Evolutionary conservation across 2,888 invertebrate species (phyloP).

Genomic region (Cheilosia vulpina): DNA sequence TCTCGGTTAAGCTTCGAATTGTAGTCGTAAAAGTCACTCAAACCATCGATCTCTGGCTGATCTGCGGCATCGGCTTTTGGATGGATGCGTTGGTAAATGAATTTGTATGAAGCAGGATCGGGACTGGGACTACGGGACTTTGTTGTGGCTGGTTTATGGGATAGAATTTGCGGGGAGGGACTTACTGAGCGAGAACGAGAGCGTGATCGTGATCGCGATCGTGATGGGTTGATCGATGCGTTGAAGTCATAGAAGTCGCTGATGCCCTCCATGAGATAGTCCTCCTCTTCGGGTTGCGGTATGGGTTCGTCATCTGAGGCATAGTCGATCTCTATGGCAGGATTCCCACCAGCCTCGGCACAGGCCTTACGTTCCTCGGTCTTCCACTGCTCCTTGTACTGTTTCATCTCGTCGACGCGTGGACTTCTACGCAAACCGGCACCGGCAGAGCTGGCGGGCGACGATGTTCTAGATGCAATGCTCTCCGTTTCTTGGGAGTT

Average conservation of each 20-base stretch:
- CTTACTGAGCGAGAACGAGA: slow-evolving; percentile 77
- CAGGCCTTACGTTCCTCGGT: slow-evolving; percentile 24
- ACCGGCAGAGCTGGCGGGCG: slow-evolving; percentile 74
- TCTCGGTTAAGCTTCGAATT: slow-evolving; percentile 79
- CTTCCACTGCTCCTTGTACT: slow-evolving; percentile 80
- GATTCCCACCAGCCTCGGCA: slow-evolving; percentile 55
- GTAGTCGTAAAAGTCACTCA: slow-evolving; percentile 77
- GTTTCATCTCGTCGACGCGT: slow-evolving; percentile 80
- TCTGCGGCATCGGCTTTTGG: slow-evolving; percentile 50
- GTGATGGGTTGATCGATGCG: slow-evolving; percentile 80
- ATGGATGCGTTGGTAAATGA: slow-evolving; percentile 66
- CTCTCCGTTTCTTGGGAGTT: slow-evolving; percentile 78
- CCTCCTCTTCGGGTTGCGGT: slow-evolving; percentile 78
- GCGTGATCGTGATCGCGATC: slow-evolving; percentile 78
- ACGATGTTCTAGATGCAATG: slow-evolving; percentile 57
- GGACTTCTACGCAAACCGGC: slow-evolving; percentile 81
- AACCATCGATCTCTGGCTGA: slow-evolving; percentile 40
- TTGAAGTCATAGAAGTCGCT: slow-evolving; percentile 83
- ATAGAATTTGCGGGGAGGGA: slow-evolving; percentile 78
- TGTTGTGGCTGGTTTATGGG: slow-evolving; percentile 73
- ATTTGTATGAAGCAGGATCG: slow-evolving; percentile 70
- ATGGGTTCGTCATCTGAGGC: slow-evolving; percentile 80
- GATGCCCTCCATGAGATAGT: slow-evolving; percentile 80
- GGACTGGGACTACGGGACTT: slow-evolving; percentile 73
- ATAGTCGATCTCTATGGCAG: slow-evolving; percentile 76